These are phyloP conservation scores for Psittacara wagleri DNA, from an alignment of 2,113 vertebrate species.

Conservation along the genomic window DNA sequence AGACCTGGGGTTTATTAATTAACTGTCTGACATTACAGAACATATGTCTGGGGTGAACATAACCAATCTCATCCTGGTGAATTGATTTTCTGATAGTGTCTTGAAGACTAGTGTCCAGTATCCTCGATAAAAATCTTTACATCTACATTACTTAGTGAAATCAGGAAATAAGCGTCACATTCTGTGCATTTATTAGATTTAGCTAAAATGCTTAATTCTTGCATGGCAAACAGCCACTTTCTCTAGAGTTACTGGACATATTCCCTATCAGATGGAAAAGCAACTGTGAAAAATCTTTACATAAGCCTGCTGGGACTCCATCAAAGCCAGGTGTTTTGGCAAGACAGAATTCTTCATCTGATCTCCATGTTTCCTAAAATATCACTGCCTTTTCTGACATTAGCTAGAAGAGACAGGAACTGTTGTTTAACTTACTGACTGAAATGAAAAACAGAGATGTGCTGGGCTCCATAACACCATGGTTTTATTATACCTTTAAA, in stretches of 20 bases:
- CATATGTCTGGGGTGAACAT: slow-evolving; percentile 54
- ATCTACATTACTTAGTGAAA: slow-evolving; percentile 54
- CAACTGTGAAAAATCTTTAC: slow-evolving; percentile 7
- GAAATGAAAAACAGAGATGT: slow-evolving; percentile 20
- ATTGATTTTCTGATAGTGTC: slow-evolving; percentile 73
- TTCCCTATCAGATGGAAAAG: slow-evolving; percentile 36
- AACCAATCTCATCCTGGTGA: slow-evolving; percentile 50
- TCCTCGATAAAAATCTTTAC: slow-evolving; percentile 56
- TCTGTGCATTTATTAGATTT: slow-evolving; percentile 45
- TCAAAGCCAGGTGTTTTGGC: background rate
- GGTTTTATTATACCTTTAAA: background rate
- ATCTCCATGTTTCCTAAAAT: background rate
- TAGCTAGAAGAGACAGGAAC: background rate
- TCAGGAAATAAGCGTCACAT: slow-evolving; percentile 37
- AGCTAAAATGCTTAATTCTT: slow-evolving; percentile 41
- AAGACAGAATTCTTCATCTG: background rate
- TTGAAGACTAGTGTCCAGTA: slow-evolving; percentile 46
- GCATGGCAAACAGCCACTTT: slow-evolving; percentile 12
- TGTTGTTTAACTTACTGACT: background rate
- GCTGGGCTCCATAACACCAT: background rate
- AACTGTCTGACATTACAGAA: slow-evolving; percentile 69
- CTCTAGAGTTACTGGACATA: slow-evolving; percentile 27
- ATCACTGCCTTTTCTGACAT: background rate
- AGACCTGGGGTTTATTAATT: slow-evolving; percentile 67
- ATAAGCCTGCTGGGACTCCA: background rate